phyloP scores from a whole-genome alignment of 1,140 invertebrate genomes.

The Sarcophaga bullata region DNA sequence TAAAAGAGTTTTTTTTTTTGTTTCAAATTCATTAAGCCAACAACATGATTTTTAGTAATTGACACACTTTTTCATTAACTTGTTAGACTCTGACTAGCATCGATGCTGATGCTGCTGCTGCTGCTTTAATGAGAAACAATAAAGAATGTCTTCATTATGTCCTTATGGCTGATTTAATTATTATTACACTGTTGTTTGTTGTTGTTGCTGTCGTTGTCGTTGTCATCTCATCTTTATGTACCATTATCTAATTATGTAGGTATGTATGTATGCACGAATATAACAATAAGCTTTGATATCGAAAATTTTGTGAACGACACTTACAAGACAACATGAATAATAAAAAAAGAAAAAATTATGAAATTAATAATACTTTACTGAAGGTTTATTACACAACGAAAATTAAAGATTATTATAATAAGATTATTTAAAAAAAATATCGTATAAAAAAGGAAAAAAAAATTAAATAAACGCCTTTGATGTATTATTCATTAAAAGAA shows the following conservation, averaged over 20 bases:
- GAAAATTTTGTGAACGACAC: neutral
- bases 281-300: too few relatives aligned
- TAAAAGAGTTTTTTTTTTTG: too few relatives aligned
- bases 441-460: neutral
- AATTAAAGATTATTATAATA: neutral
- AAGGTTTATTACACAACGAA: neutral
- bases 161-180: too few relatives aligned
- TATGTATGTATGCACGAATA: neutral
- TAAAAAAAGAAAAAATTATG: neutral
- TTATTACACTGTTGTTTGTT: neutral
- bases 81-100: neutral
- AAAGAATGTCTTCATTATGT: too few relatives aligned
- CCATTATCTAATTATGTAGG: conserved; percentile 6
- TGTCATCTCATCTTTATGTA: neutral
- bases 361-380: neutral
- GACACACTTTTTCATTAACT: conserved; percentile 17
- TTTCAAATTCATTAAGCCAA: too few relatives aligned
- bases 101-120: too few relatives aligned
- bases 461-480: neutral
- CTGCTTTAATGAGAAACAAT: neutral
- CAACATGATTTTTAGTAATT: neutral
- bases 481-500: neutral
- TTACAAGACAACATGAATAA: neutral
- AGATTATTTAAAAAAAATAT: neutral
- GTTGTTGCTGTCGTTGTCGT: neutral